Base-by-base conservation (phyloP, 1,140 invertebrate genomes). In the Rhopalosiphum padi region DNA sequence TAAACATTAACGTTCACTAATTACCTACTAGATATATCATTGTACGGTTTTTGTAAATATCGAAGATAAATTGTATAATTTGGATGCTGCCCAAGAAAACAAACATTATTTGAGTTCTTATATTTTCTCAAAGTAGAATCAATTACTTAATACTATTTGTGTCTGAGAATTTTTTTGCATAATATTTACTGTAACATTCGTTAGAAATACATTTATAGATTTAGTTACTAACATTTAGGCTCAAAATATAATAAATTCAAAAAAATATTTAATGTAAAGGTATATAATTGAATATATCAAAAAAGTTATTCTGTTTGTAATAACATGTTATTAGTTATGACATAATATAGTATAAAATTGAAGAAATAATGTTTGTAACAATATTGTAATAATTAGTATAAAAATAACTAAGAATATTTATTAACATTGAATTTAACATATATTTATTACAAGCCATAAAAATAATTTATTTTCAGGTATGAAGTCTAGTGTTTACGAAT, bases 381-480 rank as follows among this genome's bases (percentile, higher is more conserved):
- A 41, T 41, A 41, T 41, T 41, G 41, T 41, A 41, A 41, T 41
- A 41, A 41, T 41, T 41, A 22, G 30, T 11, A 30, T 30, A 60
- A 8, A n/a, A 68, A 68, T 68, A 68, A n/a, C 30, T n/a, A n/a
- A 68, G 25, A 18, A 60, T 46, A 60, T 30, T n/a, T 68, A 68
- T 68, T 77, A 77, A n/a, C 30, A 77, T n/a, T 18, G 15, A n/a
- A 35, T 18, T 77, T 35, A n/a, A 77, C 60, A 77, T 77, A 7
- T 77, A 51, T 77, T 77, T 21, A n/a, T n/a, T 15, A n/a, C 60
- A 77, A n/a, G 22, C 30, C n/a, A 35, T 77, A 15, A 77, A n/a
- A n/a, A 77, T n/a, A 68, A n/a, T 86, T 86, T 86, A 86, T 86
- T 86, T 86, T 46, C 41, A 86, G 25, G 41, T 86, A 86, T 86